Conservation (phyloP, 2,113 vertebrate species). For the Lepisosteus oculatus region DNA sequence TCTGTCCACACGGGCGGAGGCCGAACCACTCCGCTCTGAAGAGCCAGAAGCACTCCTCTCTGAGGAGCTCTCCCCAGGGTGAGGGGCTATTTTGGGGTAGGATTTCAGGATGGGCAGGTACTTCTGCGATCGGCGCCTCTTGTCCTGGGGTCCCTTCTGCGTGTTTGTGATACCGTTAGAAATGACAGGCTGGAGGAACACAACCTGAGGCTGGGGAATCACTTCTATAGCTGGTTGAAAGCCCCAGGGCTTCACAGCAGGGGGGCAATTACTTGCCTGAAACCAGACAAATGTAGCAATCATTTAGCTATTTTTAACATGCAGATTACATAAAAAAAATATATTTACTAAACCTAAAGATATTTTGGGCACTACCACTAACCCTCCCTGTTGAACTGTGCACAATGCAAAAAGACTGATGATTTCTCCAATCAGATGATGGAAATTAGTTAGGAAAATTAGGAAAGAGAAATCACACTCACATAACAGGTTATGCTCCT, state of each 20-base stretch:
- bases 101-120: constrained; percentile 78
- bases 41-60: constrained; percentile 43
- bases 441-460: too few species aligned
- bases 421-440: background rate
- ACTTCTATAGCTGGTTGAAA: constrained; percentile 77
- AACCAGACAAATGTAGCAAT: constrained; percentile 2
- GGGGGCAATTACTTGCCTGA: constrained; percentile 44
- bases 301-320: background rate
- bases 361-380: too few species aligned
- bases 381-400: too few species aligned
- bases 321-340: too few species aligned
- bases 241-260: constrained; percentile 73
- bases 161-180: constrained; percentile 54
- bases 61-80: constrained; percentile 66
- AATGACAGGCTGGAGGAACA: constrained; percentile 75
- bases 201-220: constrained; percentile 78
- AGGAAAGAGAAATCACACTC: too few species aligned
- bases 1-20: constrained; percentile 31
- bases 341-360: too few species aligned
- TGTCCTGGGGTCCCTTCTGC: constrained; percentile 53
- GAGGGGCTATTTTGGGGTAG: constrained; percentile 81
- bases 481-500: too few species aligned
- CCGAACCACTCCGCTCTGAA: constrained; percentile 27
- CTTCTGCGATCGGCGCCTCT: constrained; percentile 61
- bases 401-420: background rate